Conservation (phyloP, 1,140 invertebrate species). For the Drosophila mojavensis region DNA sequence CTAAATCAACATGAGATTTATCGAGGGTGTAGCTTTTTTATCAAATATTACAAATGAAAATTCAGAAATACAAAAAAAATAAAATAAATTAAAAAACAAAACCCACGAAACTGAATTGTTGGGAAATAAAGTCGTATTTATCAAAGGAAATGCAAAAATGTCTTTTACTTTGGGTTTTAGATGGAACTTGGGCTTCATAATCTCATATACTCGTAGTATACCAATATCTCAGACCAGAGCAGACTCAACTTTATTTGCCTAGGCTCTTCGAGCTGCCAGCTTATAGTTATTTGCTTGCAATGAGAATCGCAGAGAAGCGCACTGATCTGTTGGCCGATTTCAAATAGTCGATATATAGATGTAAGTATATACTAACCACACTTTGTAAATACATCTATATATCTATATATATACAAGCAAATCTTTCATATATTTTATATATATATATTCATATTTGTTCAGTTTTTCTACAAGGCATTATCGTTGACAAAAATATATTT, state of each 20-base stretch:
- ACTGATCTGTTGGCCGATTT: no score
- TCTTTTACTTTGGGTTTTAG: neutral
- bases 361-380: no score
- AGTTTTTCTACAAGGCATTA: neutral
- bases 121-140: conserved; percentile 74
- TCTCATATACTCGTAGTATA: no score
- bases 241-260: no score
- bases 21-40: conserved; percentile 60
- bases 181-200: neutral
- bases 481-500: neutral
- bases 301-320: no score
- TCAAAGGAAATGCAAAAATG: conserved; percentile 3
- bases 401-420: no score
- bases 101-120: conserved; percentile 52
- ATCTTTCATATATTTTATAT: neutral
- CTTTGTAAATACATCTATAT: no score
- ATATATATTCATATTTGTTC: neutral
- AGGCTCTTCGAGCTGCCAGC: neutral
- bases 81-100: conserved; percentile 35
- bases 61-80: conserved; percentile 13
- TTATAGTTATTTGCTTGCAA: no score
- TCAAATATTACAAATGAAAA: conserved; percentile 45
- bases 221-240: no score
- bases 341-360: no score
- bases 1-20: conserved; percentile 30